phyloP scores from a whole-genome alignment of 2,113 vertebrate species.

The Leptobrachium leishanense region DNA sequence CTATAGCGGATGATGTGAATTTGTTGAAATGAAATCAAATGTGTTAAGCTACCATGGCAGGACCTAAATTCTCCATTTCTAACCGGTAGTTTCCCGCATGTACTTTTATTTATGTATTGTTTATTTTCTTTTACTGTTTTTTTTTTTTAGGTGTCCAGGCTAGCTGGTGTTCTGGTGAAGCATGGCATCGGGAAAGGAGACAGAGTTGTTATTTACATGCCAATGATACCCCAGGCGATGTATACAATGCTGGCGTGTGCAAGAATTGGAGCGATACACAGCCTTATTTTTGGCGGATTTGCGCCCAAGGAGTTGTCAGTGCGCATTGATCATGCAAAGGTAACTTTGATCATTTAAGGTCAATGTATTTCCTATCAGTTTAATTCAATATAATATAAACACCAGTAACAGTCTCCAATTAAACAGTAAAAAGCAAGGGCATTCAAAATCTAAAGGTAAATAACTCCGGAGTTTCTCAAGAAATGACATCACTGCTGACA shows the following conservation, averaged over 20 bases:
- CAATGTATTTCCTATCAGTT: not conserved
- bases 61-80: no score
- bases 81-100: no score
- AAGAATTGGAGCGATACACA: slow-evolving; percentile 90
- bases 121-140: slow-evolving; percentile 19
- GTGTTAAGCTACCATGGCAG: no score
- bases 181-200: slow-evolving; percentile 85
- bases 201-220: slow-evolving; percentile 96
- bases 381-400: no score
- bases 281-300: slow-evolving; percentile 96
- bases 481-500: no score
- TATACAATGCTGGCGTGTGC: slow-evolving; percentile 93
- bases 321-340: slow-evolving; percentile 92
- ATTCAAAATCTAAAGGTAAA: no score
- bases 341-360: slow-evolving; percentile 52
- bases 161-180: slow-evolving; percentile 85
- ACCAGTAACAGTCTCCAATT: no score
- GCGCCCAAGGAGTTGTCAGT: slow-evolving; percentile 89
- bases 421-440: no score
- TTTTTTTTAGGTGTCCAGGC: slow-evolving; percentile 80
- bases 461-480: no score
- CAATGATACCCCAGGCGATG: slow-evolving; percentile 95
- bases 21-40: no score
- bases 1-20: no score
- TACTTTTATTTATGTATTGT: no score